Evolutionary conservation across 2,888 invertebrate genomes (phyloP), one percentile per base, ranked within the genome.

Genomic region (Limulus polyphemus): DNA sequence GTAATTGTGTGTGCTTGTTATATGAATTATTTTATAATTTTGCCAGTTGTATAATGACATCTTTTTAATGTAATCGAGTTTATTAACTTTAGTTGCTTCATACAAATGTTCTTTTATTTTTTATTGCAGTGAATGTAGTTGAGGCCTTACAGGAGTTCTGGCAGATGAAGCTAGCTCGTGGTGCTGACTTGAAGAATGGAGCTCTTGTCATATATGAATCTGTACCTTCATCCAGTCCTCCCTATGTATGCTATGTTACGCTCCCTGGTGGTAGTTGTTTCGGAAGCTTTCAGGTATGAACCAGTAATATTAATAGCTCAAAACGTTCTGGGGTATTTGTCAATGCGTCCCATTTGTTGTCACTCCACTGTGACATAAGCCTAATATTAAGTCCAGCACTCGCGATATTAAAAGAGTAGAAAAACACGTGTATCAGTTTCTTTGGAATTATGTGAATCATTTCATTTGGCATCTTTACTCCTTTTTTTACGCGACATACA

Each of bases 91-190:
- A 32, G 32, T 32, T 32, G 32, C 32, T 32, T 48, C 11, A 60
- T 52, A 11, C n/a, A 5, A 14, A 14, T 61, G 10, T 14, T 14
- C 47, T 46, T 17, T 59, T 12, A 49, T 58, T 59, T 64, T 56
- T 51, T 59, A 52, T 68, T 74, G n/a, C 81, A 86, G 93, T 94
- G 70, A 93, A 94, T 80, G 93, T 94, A 67, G 93, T 94, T 63
- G 93, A 94, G 78, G 93, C 93, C 11, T 80, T 94, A 62, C 93
- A 94, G 77, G 93, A 94, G 79, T 94, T 94, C 79, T 94, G 94
- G 94, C 92, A 93, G 80, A 90, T 92, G 90, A 94, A 94, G 79
- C 88, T 90, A 70, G 84, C 90, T 58, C 81, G 91, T 65, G 90
- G 90, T 69, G 85, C 86, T 16, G 90, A 90, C 72, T 80, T 89